Percentiles rank a stretch among this genome's conserved stretches.
Evolutionary conservation across 2,113 vertebrate genomes (phyloP).

Genomic region (Erpornis zantholeuca): DNA sequence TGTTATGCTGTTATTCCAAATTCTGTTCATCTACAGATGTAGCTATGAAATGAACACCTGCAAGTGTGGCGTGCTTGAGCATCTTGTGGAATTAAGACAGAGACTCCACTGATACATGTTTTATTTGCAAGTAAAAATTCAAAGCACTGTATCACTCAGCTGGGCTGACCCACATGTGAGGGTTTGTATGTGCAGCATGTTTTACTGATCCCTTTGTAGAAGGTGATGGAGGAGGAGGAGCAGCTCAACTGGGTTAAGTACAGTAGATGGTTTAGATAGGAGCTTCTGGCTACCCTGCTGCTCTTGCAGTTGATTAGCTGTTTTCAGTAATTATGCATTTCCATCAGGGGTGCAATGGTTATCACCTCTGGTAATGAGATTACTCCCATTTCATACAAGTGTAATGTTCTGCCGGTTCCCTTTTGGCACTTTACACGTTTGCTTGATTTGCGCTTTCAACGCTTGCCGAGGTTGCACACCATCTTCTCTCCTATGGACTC

Average conservation of each 20-base stretch:
- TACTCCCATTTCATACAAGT: conserved; percentile 59
- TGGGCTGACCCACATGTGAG: neutral
- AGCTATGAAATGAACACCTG: neutral
- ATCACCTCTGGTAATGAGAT: conserved; percentile 74
- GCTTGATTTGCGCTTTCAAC: conserved; percentile 5
- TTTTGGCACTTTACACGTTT: conserved; percentile 56
- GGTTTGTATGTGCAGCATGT: neutral
- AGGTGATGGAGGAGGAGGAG: conserved; percentile 17
- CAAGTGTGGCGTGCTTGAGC: neutral
- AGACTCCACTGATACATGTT: neutral
- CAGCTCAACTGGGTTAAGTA: conserved; percentile 57
- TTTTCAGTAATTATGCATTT: conserved; percentile 74
- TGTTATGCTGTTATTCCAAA: neutral
- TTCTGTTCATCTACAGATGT: neutral
- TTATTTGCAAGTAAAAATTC: neutral
- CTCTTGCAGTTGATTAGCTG: conserved; percentile 66
- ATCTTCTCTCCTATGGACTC: conserved; percentile 29
- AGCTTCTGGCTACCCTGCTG: conserved; percentile 62
- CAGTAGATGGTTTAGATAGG: conserved; percentile 33
- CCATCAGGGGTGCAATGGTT: conserved; percentile 71
- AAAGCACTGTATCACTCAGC: neutral
- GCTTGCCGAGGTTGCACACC: conserved; percentile 45
- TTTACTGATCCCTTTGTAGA: neutral
- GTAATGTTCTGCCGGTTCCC: conserved; percentile 53
- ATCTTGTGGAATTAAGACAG: neutral